Base-by-base conservation (phyloP, 1,140 invertebrate species). In the Chionoecetes opilio region DNA sequence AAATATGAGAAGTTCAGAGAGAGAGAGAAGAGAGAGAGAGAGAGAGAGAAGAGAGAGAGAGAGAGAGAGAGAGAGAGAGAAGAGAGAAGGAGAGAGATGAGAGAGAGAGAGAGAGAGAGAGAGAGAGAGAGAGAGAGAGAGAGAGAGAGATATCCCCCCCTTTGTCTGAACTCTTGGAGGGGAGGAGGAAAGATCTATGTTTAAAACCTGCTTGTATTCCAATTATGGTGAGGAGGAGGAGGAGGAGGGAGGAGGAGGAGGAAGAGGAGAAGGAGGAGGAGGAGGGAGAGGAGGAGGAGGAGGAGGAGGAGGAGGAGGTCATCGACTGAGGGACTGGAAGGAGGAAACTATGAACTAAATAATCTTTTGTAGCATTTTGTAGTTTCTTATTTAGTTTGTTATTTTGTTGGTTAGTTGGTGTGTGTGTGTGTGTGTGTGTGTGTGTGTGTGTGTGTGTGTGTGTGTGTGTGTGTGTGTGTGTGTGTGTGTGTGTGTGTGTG, bases 101-200 rank as follows among this genome's bases (percentile, higher is more conserved):
- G 53, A 26, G 53, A 75, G 53, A 75, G 53, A 75, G 53, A 75
- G 53, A 75, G 9, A 26, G 53, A 75, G 53, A 26, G 21, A 75
- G n/a, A n/a, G n/a, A 75, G 63, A n/a, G n/a, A 75, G 63, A 75
- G n/a, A 75, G 63, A n/a, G 63, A 75, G 63, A 75, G 63, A 75
- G 63, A 75, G 63, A 75, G 63, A 75, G 63, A 75, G 63, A 75
- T 17, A 75, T 1, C 46, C 46, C 46, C 21, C 46, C n/a, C n/a
- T n/a, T n/a, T n/a, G n/a, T n/a, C n/a, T n/a, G n/a, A 53, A 53
- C 11, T 11, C 46, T 53, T 53, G 46, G 46, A 14, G 11, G 11
- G 11, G 46, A 17, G 46, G 46, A 53, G 21, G 46, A 53, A 53
- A 53, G 46, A 53, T 53, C 11, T 26, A 75, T n/a, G 63, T 75